Evolutionary conservation across 2,888 invertebrate species (phyloP).

Genomic region (Parelbella ahira): DNA sequence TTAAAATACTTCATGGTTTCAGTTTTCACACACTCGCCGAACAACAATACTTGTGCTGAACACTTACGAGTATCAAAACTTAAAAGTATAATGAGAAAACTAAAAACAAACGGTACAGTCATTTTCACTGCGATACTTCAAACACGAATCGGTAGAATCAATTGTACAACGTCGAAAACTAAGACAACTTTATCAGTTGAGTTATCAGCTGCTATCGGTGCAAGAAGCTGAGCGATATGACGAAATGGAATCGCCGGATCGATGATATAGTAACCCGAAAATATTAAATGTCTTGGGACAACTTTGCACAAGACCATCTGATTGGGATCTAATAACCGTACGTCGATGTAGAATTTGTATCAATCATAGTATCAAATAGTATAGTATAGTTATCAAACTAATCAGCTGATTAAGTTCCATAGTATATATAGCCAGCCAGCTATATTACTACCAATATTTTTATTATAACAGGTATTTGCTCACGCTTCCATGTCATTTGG

Average conservation of each 20-base stretch:
- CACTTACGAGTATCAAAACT: constrained; percentile 33
- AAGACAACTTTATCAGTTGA: constrained; percentile 10
- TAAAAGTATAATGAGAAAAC: constrained; percentile 28
- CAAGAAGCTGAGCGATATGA: constrained; percentile 6
- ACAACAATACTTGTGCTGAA: constrained; percentile 53
- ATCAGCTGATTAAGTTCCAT: too few species aligned
- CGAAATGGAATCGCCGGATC: too few species aligned
- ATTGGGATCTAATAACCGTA: too few species aligned
- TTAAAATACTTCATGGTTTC: constrained; percentile 60
- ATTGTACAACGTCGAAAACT: too few species aligned
- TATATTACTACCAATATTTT: neutral
- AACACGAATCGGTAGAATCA: neutral
- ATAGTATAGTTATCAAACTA: too few species aligned
- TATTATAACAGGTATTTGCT: neutral
- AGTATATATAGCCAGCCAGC: too few species aligned
- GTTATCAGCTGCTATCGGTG: constrained; percentile 5
- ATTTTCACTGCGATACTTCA: constrained; percentile 32
- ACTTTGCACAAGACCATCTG: too few species aligned
- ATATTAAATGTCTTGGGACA: too few species aligned
- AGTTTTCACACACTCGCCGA: constrained; percentile 53
- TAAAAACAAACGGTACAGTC: constrained; percentile 29
- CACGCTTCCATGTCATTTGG: neutral
- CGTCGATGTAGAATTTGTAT: too few species aligned
- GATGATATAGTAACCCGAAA: too few species aligned
- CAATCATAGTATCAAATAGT: too few species aligned